Base-by-base conservation (phyloP, 2,113 vertebrate genomes). In the Fregetta grallaria region DNA sequence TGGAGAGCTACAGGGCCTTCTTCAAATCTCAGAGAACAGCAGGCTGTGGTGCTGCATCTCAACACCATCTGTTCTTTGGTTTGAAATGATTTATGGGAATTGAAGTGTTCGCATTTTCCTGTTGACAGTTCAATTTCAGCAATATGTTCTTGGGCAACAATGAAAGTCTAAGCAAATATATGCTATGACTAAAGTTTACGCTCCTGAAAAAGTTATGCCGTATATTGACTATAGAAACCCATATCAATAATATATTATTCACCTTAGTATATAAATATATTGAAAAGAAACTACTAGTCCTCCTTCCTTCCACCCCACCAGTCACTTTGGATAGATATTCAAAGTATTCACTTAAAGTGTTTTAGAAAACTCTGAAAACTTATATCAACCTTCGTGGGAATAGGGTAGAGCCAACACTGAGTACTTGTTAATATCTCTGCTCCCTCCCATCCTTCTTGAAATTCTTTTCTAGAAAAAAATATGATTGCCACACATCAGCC, bases 71-170 rank as follows among this genome's bases (percentile, higher is more conserved):
- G 90, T 93, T 96, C 74, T 84, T 89, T 88, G 75, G 52, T 94
- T 95, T 94, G 72, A 97, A 97, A 88, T 92, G 16, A 91, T 96
- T 96, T 96, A 68, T 94, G 42, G 74, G 82, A 88, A 79, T 88
- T 88, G 61, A 95, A 95, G 42, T 88, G 62, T 86, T 95, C 19
- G 0, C 23, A 15, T 95, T 93, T 92, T 78, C 74, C 80, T 95
- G 25, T 85, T 92, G 94, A 94, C 88, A 78, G 63, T 88, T 97
- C 63, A 90, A 65, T 66, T 88, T 94, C 36, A 92, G 82, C 85
- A 95, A 42, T 93, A 62, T 92, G 53, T 92, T 92, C 71, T 71
- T 44, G 27, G 27, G 80, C 75, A 90, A 86, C 25, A 36, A 79
- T 23, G 32, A 32, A 90, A 59, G 13, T 66, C 61, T 88, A 71